These are phyloP conservation scores for Fratercula arctica DNA, from an alignment of 2,797 vertebrate genomes.

Conservation along the genomic window DNA sequence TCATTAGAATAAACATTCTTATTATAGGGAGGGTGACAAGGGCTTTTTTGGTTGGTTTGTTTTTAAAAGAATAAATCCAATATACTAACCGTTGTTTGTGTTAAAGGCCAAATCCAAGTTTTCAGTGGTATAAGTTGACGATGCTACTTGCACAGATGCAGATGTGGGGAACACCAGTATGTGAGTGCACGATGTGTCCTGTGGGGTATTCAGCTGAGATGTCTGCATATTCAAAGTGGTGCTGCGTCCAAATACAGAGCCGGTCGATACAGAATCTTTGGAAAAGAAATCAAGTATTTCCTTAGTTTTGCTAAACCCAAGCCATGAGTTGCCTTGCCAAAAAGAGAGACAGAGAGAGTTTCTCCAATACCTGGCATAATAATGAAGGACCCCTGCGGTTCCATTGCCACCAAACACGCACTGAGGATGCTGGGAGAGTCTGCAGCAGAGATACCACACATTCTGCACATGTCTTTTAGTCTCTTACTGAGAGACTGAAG, in stretches of 20 bases:
- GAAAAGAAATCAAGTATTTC: neutral
- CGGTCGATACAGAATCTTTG: slow-evolving; percentile 95
- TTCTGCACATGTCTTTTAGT: slow-evolving; percentile 96
- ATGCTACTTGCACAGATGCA: slow-evolving; percentile 93
- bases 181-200: slow-evolving; percentile 98
- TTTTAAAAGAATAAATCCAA: neutral
- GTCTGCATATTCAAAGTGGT: slow-evolving; percentile 98
- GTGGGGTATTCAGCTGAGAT: slow-evolving; percentile 95
- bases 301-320: neutral
- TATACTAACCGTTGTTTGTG: slow-evolving; percentile 90
- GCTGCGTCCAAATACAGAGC: slow-evolving; percentile 97
- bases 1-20: neutral
- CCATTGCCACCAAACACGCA: slow-evolving; percentile 97
- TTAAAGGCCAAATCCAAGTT: slow-evolving; percentile 96
- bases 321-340: neutral
- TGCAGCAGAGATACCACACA: slow-evolving; percentile 97
- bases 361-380: slow-evolving; percentile 91
- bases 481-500: slow-evolving; percentile 95
- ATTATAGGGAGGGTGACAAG: fast-evolving
- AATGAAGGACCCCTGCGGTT: slow-evolving; percentile 97
- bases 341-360: neutral
- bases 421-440: slow-evolving; percentile 98
- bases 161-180: slow-evolving; percentile 98
- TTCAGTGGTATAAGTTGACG: slow-evolving; percentile 92
- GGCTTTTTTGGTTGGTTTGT: neutral